phyloP scores from a whole-genome alignment of 2,113 vertebrate genomes.

The Solea solea region DNA sequence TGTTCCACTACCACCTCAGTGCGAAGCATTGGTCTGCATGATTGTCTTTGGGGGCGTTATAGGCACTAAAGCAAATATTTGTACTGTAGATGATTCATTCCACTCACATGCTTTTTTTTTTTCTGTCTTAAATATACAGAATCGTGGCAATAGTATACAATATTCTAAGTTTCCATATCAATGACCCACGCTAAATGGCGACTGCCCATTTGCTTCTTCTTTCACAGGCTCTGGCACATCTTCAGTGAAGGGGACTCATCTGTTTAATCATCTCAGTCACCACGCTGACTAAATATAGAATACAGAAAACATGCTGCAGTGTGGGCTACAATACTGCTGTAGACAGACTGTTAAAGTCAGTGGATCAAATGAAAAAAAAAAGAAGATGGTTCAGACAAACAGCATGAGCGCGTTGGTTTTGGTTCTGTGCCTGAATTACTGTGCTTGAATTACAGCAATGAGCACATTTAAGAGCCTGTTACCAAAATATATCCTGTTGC shows the following conservation, averaged over 20 bases:
- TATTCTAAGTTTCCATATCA: slow-evolving; percentile 31
- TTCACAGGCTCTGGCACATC: slow-evolving; percentile 54
- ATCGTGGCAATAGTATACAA: slow-evolving; percentile 29
- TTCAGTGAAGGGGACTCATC: slow-evolving; percentile 66
- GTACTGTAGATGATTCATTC: slow-evolving; percentile 26
- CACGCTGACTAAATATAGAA: slow-evolving; percentile 70
- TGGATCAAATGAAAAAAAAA: slow-evolving; percentile 31
- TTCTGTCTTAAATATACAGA: slow-evolving; percentile 28
- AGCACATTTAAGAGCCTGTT: slow-evolving; percentile 53
- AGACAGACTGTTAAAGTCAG: slow-evolving; percentile 49
- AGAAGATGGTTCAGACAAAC: slow-evolving; percentile 21
- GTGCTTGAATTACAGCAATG: slow-evolving; percentile 30
- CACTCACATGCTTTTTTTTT: slow-evolving; percentile 44
- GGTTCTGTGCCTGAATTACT: slow-evolving; percentile 17
- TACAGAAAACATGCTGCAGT: slow-evolving; percentile 53
- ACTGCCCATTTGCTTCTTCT: slow-evolving; percentile 42
- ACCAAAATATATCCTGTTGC: slow-evolving; percentile 65
- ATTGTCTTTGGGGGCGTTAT: slow-evolving; percentile 14
- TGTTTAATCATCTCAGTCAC: slow-evolving; percentile 78
- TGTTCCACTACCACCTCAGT: slow-evolving; percentile 6
- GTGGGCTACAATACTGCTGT: slow-evolving; percentile 49
- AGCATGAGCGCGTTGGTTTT: slow-evolving; percentile 49
- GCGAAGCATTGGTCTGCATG: slow-evolving; percentile 13
- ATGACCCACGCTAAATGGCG: slow-evolving; percentile 47
- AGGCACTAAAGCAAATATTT: slow-evolving; percentile 46